phyloP scores from a whole-genome alignment of 2,888 invertebrate genomes.

The Drosophila stalkeri region DNA sequence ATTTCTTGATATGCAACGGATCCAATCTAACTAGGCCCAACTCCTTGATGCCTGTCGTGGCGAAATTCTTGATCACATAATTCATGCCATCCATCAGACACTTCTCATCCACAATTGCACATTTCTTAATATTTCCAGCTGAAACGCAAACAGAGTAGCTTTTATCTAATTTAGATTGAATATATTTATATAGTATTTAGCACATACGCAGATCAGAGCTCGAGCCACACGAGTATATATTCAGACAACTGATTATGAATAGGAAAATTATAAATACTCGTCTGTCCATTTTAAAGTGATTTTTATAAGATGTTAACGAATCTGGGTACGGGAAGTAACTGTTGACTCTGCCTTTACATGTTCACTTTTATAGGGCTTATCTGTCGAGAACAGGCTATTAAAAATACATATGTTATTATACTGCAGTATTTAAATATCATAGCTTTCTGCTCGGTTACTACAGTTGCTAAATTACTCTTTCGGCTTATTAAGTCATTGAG shows the following conservation, averaged over 20 bases:
- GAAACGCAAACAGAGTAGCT: background rate
- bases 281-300: conserved; percentile 25
- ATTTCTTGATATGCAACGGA: conserved; percentile 79
- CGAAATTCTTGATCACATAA: conserved; percentile 54
- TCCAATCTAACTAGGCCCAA: conserved; percentile 78
- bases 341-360: conserved; percentile 18
- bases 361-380: conserved; percentile 54
- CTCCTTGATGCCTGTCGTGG: conserved; percentile 69
- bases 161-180: background rate
- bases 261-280: conserved; percentile 15
- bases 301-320: conserved; percentile 7
- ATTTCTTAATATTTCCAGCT: conserved; percentile 64
- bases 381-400: conserved; percentile 15
- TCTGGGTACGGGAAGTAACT: conserved; percentile 36
- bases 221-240: conserved; percentile 20
- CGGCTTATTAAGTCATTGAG: conserved; percentile 40
- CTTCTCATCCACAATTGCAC: conserved; percentile 52
- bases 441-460: conserved; percentile 2
- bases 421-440: conserved; percentile 42
- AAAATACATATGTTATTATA: conserved; percentile 33
- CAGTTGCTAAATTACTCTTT: conserved; percentile 48
- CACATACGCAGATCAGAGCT: conserved; percentile 55
- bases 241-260: conserved; percentile 27
- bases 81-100: conserved; percentile 60
- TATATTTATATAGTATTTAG: background rate